Evolutionary conservation across 2,888 invertebrate genomes (phyloP).

Genomic region (Campoplex capitator): DNA sequence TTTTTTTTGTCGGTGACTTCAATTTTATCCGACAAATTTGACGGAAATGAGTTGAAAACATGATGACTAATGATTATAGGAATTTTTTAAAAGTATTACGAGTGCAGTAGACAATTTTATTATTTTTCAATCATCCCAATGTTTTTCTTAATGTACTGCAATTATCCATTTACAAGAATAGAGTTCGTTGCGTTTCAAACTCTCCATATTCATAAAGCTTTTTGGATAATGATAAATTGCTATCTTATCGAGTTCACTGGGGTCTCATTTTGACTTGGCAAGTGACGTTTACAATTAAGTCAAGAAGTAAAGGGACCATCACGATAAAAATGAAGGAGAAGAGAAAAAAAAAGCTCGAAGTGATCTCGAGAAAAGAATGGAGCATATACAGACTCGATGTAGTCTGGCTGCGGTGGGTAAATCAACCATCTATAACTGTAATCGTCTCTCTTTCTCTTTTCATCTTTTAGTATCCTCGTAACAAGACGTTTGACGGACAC

Average conservation of each 20-base stretch:
- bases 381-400: constrained; percentile 52
- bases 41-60: too few species aligned
- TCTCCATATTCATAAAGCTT: not conserved
- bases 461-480: constrained; percentile 71
- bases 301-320: constrained; percentile 31
- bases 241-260: constrained; percentile 28
- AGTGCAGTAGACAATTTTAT: too few species aligned
- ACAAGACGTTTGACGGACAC: constrained; percentile 84
- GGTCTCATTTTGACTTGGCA: constrained; percentile 24
- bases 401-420: constrained; percentile 39
- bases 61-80: too few species aligned
- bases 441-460: constrained; percentile 27
- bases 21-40: not conserved
- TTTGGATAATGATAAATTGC: constrained; percentile 19
- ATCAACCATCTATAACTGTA: constrained; percentile 36
- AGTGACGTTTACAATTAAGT: constrained; percentile 59
- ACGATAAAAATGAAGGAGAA: constrained; percentile 34
- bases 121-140: too few species aligned
- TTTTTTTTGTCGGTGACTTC: not conserved
- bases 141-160: too few species aligned
- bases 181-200: too few species aligned
- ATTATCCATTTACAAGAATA: too few species aligned
- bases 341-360: constrained; percentile 45
- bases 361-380: constrained; percentile 59
- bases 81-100: too few species aligned